Percentiles rank a stretch among this genome's conserved stretches.
Conservation (phyloP, 2,888 invertebrate genomes). For the Galerucella calmariensis region DNA sequence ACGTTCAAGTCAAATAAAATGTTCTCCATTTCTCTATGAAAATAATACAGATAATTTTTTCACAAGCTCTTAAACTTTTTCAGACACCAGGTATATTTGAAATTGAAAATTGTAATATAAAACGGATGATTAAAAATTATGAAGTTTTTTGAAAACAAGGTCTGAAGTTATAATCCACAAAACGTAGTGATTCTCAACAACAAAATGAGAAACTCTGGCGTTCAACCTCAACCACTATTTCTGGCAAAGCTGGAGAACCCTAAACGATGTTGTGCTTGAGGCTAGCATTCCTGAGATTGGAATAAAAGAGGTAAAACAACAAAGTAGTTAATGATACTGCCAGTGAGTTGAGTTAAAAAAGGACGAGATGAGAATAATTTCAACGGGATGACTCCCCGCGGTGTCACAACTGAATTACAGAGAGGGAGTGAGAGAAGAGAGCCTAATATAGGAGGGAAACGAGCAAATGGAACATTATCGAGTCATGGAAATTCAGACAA, state of each 20-base stretch:
- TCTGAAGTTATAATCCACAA: too few relatives aligned
- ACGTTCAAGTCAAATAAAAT: too few relatives aligned
- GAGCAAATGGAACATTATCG: slow-evolving; percentile 44
- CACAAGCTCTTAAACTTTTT: too few relatives aligned
- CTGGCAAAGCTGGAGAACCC: slow-evolving; percentile 30
- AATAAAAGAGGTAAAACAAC: slow-evolving; percentile 55
- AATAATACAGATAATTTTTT: too few relatives aligned
- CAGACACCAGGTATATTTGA: too few relatives aligned
- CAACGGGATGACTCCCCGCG: slow-evolving; percentile 47
- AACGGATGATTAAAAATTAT: too few relatives aligned
- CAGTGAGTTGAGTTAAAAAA: slow-evolving; percentile 57
- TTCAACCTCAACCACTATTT: slow-evolving; percentile 7
- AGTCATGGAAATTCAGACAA: slow-evolving; percentile 26
- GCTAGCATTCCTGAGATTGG: slow-evolving; percentile 46
- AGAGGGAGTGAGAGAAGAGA: slow-evolving; percentile 38
- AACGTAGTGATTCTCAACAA: too few relatives aligned
- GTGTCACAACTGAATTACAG: slow-evolving; percentile 45
- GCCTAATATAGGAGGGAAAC: slow-evolving; percentile 34
- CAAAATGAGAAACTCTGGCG: background rate
- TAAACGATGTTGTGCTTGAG: slow-evolving; percentile 43
- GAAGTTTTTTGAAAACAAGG: too few relatives aligned
- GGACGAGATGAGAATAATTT: slow-evolving; percentile 60
- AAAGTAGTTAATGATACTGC: slow-evolving; percentile 59
- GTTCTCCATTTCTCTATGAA: too few relatives aligned
- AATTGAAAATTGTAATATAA: too few relatives aligned